Evolutionary conservation across 2,113 vertebrate genomes (phyloP), one percentile per base, ranked within the genome.

Genomic region (Rhizomys pruinosus): DNA sequence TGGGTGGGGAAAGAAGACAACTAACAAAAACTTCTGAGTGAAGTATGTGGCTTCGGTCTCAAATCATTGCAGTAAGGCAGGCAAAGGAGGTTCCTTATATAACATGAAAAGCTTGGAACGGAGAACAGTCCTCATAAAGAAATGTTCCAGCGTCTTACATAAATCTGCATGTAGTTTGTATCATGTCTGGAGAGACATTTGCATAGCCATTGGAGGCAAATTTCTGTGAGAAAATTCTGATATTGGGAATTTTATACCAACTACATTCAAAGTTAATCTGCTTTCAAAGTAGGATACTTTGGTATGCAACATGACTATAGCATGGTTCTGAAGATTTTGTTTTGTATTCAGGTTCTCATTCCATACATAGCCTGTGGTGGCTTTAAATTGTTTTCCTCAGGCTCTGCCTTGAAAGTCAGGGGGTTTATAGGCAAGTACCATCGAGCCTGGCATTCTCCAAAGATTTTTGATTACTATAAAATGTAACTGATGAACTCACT

Each of bases 11-110:
- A 97, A 97, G 27, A 87, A 95, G 95, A 96, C 90, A 95, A 97
- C 85, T 95, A 98, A 95, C 61, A 97, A 98, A 96, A 95, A 64
- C 84, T 97, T 97, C 90, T 89, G 77, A 96, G 92, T 61, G n/a
- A 97, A 97, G 94, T 5, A 23, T 94, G 76, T 69, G 72, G 91
- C 96, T 97, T 94, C 85, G 34, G 86, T 95, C 95, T 96, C 85
- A 96, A 94, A 82, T 84, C 80, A 77, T 12, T 91, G 92, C 92
- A 96, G 74, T 39, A 95, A 96, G 72, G 92, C 39, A 2, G 15
- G 86, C 84, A 90, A 17, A 84, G 44, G 20, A 5, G 90, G n/a
- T 79, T 39, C 37, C 84, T 97, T 97, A 95, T 77, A 55, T 97
- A 96, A 93, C 69, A 95, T 90, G 47, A 93, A 87, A 92, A 97